Percentiles rank a stretch among this genome's conserved stretches.
Conservation (phyloP, 2,888 invertebrate species). For the Caenorhabditis zanzibari region DNA sequence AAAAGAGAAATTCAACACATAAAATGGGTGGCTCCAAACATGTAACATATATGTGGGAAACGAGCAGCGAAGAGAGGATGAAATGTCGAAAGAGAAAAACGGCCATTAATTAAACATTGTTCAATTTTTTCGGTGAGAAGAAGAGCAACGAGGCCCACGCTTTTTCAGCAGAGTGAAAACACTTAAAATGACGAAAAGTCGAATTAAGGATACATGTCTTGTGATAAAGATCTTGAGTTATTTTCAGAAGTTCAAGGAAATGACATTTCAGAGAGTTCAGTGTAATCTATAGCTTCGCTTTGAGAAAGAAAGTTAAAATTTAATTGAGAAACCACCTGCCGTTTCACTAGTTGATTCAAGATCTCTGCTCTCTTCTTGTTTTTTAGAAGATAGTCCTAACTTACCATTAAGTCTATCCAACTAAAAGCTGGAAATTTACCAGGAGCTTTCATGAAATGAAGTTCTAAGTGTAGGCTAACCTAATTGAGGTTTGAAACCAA, state of each 20-base stretch:
- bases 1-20: conserved; percentile 40
- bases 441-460: not conserved
- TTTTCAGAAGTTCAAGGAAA: conserved; percentile 5
- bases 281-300: conserved; percentile 5
- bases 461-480: too few species aligned
- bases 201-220: not conserved
- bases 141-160: not conserved
- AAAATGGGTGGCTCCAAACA: conserved; percentile 41
- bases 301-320: not conserved
- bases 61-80: not conserved
- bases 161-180: conserved; percentile 2
- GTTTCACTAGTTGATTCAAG: not conserved
- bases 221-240: conserved; percentile 12
- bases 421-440: not conserved
- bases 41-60: conserved; percentile 52
- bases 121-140: conserved; percentile 38
- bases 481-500: conserved; percentile 3
- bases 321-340: conserved; percentile 21
- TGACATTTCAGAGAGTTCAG: conserved; percentile 7
- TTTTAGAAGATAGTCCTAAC: not conserved
- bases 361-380: conserved; percentile 4
- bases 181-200: conserved; percentile 17
- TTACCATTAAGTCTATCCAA: not conserved
- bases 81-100: conserved; percentile 17
- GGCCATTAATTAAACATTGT: conserved; percentile 57